These are phyloP conservation scores for Brachyistius frenatus DNA, from an alignment of 2,113 vertebrate genomes.

Conservation along the genomic window DNA sequence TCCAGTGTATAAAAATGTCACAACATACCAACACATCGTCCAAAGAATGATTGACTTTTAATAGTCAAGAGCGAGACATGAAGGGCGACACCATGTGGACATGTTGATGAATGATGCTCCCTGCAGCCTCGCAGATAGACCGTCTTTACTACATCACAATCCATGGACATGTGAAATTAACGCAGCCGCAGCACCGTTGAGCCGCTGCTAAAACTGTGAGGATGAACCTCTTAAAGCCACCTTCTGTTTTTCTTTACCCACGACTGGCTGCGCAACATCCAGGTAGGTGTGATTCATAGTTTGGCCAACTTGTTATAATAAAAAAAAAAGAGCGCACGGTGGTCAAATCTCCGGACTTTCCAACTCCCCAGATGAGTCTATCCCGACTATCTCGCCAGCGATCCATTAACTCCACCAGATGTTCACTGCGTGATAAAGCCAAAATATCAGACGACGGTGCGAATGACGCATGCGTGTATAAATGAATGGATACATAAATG, in stretches of 20 bases:
- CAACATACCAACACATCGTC: not conserved
- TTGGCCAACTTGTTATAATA: not conserved
- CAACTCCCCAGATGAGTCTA: slow-evolving; percentile 10
- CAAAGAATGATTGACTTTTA: not conserved
- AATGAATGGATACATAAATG: slow-evolving; percentile 38
- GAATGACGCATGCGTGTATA: not conserved
- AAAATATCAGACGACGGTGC: not conserved
- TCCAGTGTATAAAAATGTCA: not conserved
- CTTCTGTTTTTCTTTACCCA: not conserved
- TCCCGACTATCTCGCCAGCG: not conserved
- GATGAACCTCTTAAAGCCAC: not conserved
- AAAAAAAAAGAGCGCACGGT: not conserved
- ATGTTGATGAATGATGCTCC: slow-evolving; percentile 16
- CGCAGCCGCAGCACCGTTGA: not conserved
- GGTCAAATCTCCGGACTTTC: slow-evolving; percentile 19
- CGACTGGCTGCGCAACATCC: not conserved
- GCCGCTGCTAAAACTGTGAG: not conserved
- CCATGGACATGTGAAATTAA: not conserved
- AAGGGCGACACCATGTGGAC: slow-evolving; percentile 72
- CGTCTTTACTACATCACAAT: not conserved
- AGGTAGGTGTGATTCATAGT: not conserved
- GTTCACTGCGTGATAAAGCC: not conserved
- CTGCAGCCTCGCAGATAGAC: slow-evolving; percentile 20
- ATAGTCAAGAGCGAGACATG: slow-evolving; percentile 4
- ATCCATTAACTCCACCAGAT: slow-evolving; percentile 29